Evolutionary conservation across 2,113 vertebrate genomes (phyloP).

Genomic region (Bagarius yarrelli): DNA sequence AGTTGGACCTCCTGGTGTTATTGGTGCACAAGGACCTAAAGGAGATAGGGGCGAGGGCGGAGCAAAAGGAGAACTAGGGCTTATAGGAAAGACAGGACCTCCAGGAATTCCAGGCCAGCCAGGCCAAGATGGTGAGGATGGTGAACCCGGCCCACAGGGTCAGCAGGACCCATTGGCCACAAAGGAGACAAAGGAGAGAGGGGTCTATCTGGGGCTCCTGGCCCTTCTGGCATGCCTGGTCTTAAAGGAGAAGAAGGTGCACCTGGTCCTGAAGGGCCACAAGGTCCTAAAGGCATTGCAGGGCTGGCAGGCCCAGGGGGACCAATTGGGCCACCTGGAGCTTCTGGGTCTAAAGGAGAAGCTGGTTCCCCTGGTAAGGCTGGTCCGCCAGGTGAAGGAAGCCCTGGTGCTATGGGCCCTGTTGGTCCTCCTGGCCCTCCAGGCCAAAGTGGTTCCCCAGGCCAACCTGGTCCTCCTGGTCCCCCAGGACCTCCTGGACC

Average conservation of each 20-base stretch:
- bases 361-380: constrained; percentile 78
- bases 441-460: constrained; percentile 74
- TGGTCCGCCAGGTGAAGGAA: constrained; percentile 79
- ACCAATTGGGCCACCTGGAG: constrained; percentile 82
- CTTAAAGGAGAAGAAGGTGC: constrained; percentile 81
- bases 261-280: constrained; percentile 81
- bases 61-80: constrained; percentile 82
- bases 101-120: constrained; percentile 87
- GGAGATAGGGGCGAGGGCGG: constrained; percentile 84
- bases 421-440: constrained; percentile 83
- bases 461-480: constrained; percentile 83
- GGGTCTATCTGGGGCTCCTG: constrained; percentile 82
- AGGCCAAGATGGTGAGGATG: constrained; percentile 84
- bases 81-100: constrained; percentile 81
- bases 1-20: constrained; percentile 80
- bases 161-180: constrained; percentile 79
- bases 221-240: constrained; percentile 78
- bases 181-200: constrained; percentile 88
- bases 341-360: constrained; percentile 85
- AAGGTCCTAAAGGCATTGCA: constrained; percentile 89
- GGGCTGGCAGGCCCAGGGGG: constrained; percentile 84
- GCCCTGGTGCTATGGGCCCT: constrained; percentile 77
- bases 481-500: constrained; percentile 83
- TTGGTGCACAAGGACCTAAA: constrained; percentile 86
- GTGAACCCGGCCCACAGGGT: constrained; percentile 85